Conservation (phyloP, 2,888 invertebrate species). For the Caenorhabditis sp. region DNA sequence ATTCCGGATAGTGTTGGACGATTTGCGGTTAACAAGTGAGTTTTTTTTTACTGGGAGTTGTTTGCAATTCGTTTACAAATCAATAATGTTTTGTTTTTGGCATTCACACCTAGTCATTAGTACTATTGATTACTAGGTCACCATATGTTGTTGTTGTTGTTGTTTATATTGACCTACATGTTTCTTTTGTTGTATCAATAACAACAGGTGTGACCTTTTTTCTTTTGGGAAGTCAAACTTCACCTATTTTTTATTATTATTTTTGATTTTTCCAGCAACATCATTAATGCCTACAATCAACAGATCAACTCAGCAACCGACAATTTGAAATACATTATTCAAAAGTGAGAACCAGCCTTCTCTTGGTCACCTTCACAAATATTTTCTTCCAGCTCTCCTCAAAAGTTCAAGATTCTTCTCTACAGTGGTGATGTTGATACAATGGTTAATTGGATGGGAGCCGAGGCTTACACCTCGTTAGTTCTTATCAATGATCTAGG, state of each 20-base stretch:
- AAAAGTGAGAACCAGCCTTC: too few relatives aligned
- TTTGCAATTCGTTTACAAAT: not conserved
- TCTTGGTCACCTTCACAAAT: not conserved
- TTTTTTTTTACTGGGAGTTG: not conserved
- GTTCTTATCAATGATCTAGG: not conserved
- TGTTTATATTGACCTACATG: too few relatives aligned
- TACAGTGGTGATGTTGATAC: slow-evolving; percentile 49
- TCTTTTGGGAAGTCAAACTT: too few relatives aligned
- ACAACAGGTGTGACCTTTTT: too few relatives aligned
- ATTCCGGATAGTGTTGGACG: slow-evolving; percentile 40
- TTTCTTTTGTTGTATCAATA: too few relatives aligned
- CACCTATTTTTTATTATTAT: too few relatives aligned
- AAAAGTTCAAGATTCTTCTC: slow-evolving; percentile 34
- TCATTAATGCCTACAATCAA: slow-evolving; percentile 45
- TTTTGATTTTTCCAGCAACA: too few relatives aligned
- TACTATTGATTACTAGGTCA: too few relatives aligned
- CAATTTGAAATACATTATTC: slow-evolving; percentile 28
- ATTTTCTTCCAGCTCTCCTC: slow-evolving; percentile 29
- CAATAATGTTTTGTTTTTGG: not conserved
- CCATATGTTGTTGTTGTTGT: too few relatives aligned
- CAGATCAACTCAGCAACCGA: slow-evolving; percentile 31
- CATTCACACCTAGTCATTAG: too few relatives aligned
- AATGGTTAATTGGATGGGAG: slow-evolving; percentile 49
- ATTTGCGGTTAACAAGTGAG: slow-evolving; percentile 37
- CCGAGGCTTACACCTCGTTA: slow-evolving; percentile 39